Evolutionary conservation across 2,797 vertebrate species (phyloP), one percentile per base, ranked within the genome.

Genomic region (Knipowitschia caucasica): DNA sequence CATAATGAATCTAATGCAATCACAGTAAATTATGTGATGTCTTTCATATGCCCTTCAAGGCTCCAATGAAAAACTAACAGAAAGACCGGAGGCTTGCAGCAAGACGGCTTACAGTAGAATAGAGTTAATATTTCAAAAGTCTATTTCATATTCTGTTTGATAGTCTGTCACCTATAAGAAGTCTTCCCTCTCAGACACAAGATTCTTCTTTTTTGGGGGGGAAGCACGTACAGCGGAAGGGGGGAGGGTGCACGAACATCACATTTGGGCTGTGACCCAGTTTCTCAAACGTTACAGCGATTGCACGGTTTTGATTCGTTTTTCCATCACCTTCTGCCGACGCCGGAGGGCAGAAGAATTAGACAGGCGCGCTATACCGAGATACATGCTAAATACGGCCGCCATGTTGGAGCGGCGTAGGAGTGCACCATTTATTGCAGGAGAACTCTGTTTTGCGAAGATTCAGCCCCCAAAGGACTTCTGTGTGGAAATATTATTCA

Each of bases 191-290:
- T 10, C 30, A 50, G 33, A 35, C 47, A 35, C 20, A 8, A 25
- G 33, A 24, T 23, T 15, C 18, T 6, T 18, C 8, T 14, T 24
- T 24, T 23, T 23, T 9, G 40, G 8, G 10, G 7, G 40, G 7
- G 40, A 12, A 15, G 40, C 11, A 43, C 7, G 40, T 12, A n/a
- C 14, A 12, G 39, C 5, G 11, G 11, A 6, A 38, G 27, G 44
- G 17, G 44, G 42, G 17, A 17, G 30, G 46, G 15, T 39, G 33
- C 14, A n/a, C 58, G 33, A 52, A 27, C 49, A 47, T 42, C 26
- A 31, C 56, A 38, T 50, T 62, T 34, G 34, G 62, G 49, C 53
- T 44, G 20, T 57, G 53, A 61, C 61, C 67, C 49, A 64, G 36
- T 69, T 69, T 60, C 56, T 38, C 60, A 14, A 47, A 30, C 40